These are phyloP conservation scores for Hydrochoerus hydrochaeris DNA, from an alignment of 2,113 vertebrate species.

Conservation along the genomic window DNA sequence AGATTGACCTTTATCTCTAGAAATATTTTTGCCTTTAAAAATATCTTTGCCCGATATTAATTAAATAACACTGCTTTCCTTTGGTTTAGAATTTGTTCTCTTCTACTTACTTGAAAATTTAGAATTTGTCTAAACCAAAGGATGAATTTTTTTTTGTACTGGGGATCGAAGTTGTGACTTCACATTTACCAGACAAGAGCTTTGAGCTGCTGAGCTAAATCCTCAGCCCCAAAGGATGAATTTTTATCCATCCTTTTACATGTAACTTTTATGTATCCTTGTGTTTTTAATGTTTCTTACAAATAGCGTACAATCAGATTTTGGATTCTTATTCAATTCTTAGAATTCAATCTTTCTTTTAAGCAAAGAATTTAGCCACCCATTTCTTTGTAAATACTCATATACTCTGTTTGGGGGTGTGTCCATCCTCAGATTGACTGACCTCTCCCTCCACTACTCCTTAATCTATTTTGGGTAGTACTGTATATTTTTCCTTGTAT, in stretches of 20 bases:
- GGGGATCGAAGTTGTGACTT: no score
- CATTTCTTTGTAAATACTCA: neutral
- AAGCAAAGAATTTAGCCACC: neutral
- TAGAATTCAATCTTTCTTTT: neutral
- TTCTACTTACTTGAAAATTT: no score
- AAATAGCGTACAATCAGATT: neutral
- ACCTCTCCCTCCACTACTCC: no score
- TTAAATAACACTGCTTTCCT: neutral
- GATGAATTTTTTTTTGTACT: no score
- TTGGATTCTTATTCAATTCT: neutral
- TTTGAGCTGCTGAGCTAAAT: no score
- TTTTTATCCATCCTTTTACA: neutral
- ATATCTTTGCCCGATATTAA: neutral
- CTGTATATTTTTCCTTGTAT: neutral
- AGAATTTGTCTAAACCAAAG: no score
- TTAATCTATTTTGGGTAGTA: neutral
- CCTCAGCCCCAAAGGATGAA: neutral
- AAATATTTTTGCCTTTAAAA: constrained; percentile 22
- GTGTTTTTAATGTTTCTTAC: neutral
- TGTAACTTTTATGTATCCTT: neutral
- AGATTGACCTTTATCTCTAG: constrained; percentile 22
- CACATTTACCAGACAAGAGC: no score
- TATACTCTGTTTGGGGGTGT: neutral
- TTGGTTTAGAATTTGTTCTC: constrained; percentile 18
- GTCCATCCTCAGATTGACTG: neutral